Conservation (phyloP, 2,888 invertebrate genomes). For the Bimastos eiseni region DNA sequence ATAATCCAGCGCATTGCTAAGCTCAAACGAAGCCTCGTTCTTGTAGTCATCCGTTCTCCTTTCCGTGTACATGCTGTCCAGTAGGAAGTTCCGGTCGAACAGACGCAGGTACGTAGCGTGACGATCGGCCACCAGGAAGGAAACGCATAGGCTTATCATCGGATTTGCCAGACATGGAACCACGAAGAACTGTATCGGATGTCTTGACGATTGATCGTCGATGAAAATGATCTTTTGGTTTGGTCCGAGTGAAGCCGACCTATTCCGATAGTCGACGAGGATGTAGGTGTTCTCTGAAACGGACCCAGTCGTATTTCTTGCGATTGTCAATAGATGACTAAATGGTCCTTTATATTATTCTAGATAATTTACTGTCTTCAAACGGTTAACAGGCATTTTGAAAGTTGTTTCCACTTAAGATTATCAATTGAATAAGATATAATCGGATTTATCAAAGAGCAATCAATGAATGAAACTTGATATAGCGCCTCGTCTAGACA, state of each 20-base stretch:
- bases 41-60: background rate
- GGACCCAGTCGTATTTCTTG: background rate
- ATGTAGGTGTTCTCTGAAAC: background rate
- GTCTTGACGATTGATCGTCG: background rate
- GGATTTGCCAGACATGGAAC: background rate
- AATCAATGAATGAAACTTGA: too few species aligned
- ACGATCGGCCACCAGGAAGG: background rate
- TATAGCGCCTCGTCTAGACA: too few species aligned
- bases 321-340: too few species aligned
- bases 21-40: background rate
- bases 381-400: too few species aligned
- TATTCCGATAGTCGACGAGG: background rate
- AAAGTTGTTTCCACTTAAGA: too few species aligned
- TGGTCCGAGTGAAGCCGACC: background rate
- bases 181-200: background rate
- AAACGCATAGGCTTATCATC: background rate
- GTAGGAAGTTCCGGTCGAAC: background rate
- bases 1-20: background rate
- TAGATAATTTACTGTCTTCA: too few species aligned
- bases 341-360: too few species aligned
- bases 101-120: background rate
- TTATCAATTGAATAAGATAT: too few species aligned
- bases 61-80: background rate
- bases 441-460: too few species aligned
- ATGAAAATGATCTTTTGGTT: background rate